A percentile compares a stretch with the other conserved stretches of the same genome.
phyloP scores from a whole-genome alignment of 2,113 vertebrate species.

The Promerops cafer region DNA sequence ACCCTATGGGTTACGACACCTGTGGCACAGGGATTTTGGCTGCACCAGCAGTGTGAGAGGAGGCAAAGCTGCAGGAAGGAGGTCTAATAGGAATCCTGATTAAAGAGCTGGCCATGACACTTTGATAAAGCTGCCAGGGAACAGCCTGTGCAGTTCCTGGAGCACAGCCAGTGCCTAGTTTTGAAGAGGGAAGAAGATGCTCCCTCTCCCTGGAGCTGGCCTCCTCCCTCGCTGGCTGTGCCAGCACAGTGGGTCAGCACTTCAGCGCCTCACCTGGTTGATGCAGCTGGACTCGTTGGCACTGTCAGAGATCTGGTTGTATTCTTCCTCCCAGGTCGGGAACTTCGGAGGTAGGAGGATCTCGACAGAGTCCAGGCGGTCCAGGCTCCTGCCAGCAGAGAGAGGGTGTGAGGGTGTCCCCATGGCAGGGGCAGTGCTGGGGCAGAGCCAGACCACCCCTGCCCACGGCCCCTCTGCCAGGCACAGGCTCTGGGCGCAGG shows the following conservation, averaged over 20 bases:
- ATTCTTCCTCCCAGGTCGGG: constrained; percentile 92
- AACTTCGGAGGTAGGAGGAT: constrained; percentile 83
- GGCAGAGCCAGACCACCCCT: neutral
- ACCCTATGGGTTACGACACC: neutral
- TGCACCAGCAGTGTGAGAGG: neutral
- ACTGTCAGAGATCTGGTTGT: constrained; percentile 88
- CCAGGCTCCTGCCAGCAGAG: constrained; percentile 85
- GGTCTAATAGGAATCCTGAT: neutral
- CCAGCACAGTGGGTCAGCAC: neutral
- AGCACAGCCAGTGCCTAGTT: neutral
- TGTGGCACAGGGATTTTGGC: neutral
- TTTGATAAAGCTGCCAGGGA: neutral
- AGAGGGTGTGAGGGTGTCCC: neutral
- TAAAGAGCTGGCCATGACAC: neutral
- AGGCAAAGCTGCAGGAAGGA: neutral
- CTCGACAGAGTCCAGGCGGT: constrained; percentile 89
- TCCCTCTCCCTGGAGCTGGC: neutral
- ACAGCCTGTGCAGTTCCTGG: neutral
- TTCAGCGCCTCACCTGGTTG: constrained; percentile 82
- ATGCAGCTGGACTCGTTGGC: constrained; percentile 77
- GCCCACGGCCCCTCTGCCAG: neutral
- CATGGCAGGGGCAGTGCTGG: rapidly evolving
- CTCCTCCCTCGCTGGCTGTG: neutral
- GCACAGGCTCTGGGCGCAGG: neutral
- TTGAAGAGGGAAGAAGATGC: neutral